Evolutionary conservation across 2,113 vertebrate genomes (phyloP), one percentile per base, ranked within the genome.

Genomic region (Bombycilla garrulus): DNA sequence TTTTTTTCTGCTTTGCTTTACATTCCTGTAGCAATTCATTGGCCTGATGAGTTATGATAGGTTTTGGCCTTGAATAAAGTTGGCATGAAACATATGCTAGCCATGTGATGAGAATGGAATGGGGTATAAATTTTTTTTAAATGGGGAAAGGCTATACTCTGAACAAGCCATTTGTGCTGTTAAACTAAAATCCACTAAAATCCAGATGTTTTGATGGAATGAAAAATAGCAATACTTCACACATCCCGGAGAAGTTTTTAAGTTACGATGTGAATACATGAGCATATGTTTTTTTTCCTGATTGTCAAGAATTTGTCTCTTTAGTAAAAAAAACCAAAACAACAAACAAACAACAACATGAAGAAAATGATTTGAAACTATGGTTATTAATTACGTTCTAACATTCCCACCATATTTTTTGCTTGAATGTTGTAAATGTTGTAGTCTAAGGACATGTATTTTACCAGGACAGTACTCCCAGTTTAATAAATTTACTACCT

Each of bases 171-270:
- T 96, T 96, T 95, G 83, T 91, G 72, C 80, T 93, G 53, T 93
- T n/a, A n/a, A n/a, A n/a, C n/a, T n/a, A n/a, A 93, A 94, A 96
- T 62, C 83, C 92, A 86, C 91, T 92, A 79, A 94, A 96, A 93
- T 94, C 94, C 96, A 96, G 94, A 96, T 96, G 92, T 95, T 95
- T 94, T 93, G 77, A 92, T 1, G 16, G 88, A 91, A 94, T 96
- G 69, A 96, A 86, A 91, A 95, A 88, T 57, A 84, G 81, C 80
- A 71, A 33, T 79, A 29, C 24, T 93, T 93, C 86, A 36, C 24
- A 17, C 82, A 36, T 90, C 60, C 51, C 82, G 74, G 5, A 88
- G 64, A 93, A 83, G 36, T 92, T 90, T 81, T 72, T 61, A 54
- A 91, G 48, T 90, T 94, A 48, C 33, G 84, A 73, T 62, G 64